phyloP scores from a whole-genome alignment of 2,888 invertebrate genomes.

The Luffia ferchaultella region DNA sequence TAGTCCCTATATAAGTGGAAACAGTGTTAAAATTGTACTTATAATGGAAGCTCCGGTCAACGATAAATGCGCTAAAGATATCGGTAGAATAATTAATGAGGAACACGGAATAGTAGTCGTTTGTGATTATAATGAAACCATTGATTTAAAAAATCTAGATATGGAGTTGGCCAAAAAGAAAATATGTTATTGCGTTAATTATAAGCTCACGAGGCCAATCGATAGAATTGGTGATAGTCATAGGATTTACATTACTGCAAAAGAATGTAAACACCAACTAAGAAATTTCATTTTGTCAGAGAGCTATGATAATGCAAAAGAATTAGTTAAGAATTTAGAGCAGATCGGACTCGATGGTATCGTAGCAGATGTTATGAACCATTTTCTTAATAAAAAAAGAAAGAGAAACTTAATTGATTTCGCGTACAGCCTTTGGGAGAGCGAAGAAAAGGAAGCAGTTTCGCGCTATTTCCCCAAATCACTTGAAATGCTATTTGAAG shows the following conservation, averaged over 20 bases:
- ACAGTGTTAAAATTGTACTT: slow-evolving; percentile 25
- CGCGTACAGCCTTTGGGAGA: slow-evolving; percentile 23
- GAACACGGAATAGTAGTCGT: slow-evolving; percentile 23
- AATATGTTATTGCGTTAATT: slow-evolving; percentile 19
- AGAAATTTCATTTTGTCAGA: slow-evolving; percentile 15
- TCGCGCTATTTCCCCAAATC: slow-evolving; percentile 19
- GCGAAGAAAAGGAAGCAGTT: slow-evolving; percentile 16
- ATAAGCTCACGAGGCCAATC: too few species aligned
- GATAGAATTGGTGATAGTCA: too few species aligned
- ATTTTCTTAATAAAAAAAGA: slow-evolving; percentile 17
- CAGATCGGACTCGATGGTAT: slow-evolving; percentile 10
- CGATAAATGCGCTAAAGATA: slow-evolving; percentile 27
- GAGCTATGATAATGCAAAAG: slow-evolving; percentile 20
- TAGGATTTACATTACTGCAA: slow-evolving; percentile 21
- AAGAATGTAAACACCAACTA: slow-evolving; percentile 17
- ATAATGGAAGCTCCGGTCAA: slow-evolving; percentile 31
- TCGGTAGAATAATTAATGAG: slow-evolving; percentile 26
- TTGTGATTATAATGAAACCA: slow-evolving; percentile 21
- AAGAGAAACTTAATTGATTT: slow-evolving; percentile 17
- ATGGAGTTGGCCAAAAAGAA: slow-evolving; percentile 17
- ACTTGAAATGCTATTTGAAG: slow-evolving; percentile 20
- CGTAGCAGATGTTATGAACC: slow-evolving; percentile 16
- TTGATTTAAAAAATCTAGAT: slow-evolving; percentile 21
- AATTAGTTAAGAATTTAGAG: slow-evolving; percentile 17
- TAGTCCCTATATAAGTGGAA: slow-evolving; percentile 24